These are phyloP conservation scores for Bothrops jararaca DNA, from an alignment of 2,113 vertebrate species.

Conservation along the genomic window DNA sequence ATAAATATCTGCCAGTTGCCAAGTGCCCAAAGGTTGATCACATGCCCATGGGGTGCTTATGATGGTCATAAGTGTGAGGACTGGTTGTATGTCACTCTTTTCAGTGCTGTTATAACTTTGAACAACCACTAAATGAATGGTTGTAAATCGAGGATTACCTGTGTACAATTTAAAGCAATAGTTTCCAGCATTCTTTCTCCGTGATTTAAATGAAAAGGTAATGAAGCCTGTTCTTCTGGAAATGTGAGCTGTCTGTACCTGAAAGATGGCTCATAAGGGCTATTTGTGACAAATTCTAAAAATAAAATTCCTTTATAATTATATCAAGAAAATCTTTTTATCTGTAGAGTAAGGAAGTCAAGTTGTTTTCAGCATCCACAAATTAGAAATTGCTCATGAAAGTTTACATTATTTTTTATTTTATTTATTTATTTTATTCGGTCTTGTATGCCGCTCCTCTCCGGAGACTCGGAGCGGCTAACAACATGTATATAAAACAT, in stretches of 20 bases:
- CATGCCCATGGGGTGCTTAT: not conserved
- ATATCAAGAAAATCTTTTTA: not conserved
- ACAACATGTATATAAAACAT: too few species aligned
- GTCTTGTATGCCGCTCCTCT: too few species aligned
- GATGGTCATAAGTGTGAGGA: not conserved
- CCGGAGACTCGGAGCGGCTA: too few species aligned
- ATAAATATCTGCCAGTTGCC: not conserved
- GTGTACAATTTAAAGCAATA: not conserved
- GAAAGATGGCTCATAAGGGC: not conserved
- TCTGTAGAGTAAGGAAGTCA: not conserved
- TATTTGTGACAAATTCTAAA: not conserved
- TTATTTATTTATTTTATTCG: too few species aligned
- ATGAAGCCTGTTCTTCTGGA: not conserved
- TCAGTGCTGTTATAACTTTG: not conserved
- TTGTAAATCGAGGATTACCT: not conserved
- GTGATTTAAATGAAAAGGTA: not conserved
- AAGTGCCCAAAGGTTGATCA: not conserved
- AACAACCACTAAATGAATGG: not conserved
- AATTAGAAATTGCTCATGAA: not conserved
- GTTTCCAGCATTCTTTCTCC: not conserved
- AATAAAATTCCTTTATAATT: not conserved
- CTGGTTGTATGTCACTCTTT: not conserved
- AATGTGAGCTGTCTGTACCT: not conserved
- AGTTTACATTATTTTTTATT: too few species aligned
- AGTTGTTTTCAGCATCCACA: not conserved